Evolutionary conservation across 2,113 vertebrate genomes (phyloP).

Genomic region (Serilophus lunatus): DNA sequence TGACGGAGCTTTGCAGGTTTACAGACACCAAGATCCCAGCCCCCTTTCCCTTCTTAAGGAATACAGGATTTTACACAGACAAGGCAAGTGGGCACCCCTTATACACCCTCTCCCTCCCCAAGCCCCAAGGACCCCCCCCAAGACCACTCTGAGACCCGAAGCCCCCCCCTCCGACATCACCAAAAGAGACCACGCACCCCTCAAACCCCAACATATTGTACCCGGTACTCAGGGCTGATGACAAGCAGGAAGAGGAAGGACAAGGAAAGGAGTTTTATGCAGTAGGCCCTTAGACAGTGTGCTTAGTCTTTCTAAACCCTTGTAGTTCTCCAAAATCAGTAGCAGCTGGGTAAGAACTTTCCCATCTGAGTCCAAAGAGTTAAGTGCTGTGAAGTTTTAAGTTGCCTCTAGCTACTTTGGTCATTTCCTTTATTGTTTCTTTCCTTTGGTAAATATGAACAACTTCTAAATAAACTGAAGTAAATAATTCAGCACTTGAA

Average conservation of each 20-base stretch:
- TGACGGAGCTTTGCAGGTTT: too few species aligned
- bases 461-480: not conserved
- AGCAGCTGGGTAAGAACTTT: not conserved
- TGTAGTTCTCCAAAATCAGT: not conserved
- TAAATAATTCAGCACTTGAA: constrained; percentile 11
- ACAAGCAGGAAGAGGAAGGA: not conserved
- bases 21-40: too few species aligned
- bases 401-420: not conserved
- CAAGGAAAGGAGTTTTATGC: not conserved
- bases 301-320: not conserved
- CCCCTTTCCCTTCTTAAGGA: too few species aligned
- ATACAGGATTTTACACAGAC: too few species aligned
- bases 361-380: not conserved
- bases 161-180: too few species aligned
- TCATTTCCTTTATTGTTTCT: not conserved
- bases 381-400: not conserved
- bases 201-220: too few species aligned
- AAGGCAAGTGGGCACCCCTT: too few species aligned
- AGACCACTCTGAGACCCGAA: too few species aligned
- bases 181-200: too few species aligned
- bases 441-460: constrained; percentile 14
- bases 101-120: too few species aligned
- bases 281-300: not conserved
- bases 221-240: not conserved
- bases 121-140: too few species aligned